Base-by-base conservation (phyloP, 2,113 vertebrate species). In the Thoracochromis brauschi region DNA sequence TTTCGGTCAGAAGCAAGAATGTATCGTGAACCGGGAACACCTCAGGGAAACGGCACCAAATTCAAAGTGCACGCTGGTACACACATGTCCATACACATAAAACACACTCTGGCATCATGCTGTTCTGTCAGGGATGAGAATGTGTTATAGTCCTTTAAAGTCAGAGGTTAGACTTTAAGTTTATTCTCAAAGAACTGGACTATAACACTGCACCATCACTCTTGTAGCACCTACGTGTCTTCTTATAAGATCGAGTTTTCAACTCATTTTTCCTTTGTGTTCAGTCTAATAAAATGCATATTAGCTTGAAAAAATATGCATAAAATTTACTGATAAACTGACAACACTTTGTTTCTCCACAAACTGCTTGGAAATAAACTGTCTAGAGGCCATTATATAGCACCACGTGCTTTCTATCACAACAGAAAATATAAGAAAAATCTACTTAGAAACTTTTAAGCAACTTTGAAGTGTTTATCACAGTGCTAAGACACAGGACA, bases 111-210 rank as follows among this genome's bases (percentile, higher is more conserved):
- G 57, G 45, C 80, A 85, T 47, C 31, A 54, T 71, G 65, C 49
- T 63, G 83, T 82, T 91, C 68, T 26, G 21, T 82, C 63, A 80
- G 68, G 88, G 26, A 6, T 60, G 17, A 73, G 40, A 65, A 87
- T 5, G 5, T 82, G 88, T 94, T 91, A 83, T 26, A 80, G 88
- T 10, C 57, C n/a, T 55, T 78, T 82, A 85, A 78, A 86, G 80
- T 58, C 16, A 38, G 33, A 21, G 24, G 19, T 19, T 38, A 53
- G 57, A 63, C 5, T 81, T 47, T n/a, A 42, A 24, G 24, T 47
- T 49, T 42, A 55, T 31, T 26, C n/a, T 58, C 24, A 68, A 55
- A 87, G 24, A 81, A 35, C 42, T 17, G 16, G 60, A 33, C 47
- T 21, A 26, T 17, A 1, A 4, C 6, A 42, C 9, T 75, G n/a